Evolutionary conservation across 2,888 invertebrate species (phyloP), one percentile per base, ranked within the genome.

Genomic region (Hydroisotoma schaefferi): DNA sequence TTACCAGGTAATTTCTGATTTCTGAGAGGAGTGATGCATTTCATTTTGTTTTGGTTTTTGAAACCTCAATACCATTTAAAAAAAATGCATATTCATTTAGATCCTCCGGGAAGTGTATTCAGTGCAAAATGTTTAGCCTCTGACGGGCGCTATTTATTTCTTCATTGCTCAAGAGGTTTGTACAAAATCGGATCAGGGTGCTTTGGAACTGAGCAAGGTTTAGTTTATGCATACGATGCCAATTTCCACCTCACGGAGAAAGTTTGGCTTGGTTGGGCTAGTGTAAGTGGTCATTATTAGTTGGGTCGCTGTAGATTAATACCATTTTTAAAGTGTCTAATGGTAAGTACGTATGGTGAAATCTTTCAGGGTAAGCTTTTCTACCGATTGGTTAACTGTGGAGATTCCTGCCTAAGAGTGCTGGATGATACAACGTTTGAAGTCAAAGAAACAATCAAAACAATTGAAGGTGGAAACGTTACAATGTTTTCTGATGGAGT

Each of bases 121-220:
- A 68, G 63, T 59, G 68, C 70, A 43, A 68, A 67, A 60, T 67
- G 68, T 22, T 57, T 95, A 74, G 88, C 91, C 6, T 90, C 90
- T 69, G 94, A 97, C 77, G 97, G 97, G 10, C 86, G 87, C 68
- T 94, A 84, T 78, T 81, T 98, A 55, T 98, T 93, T 77, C 80
- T 98, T 27, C 87, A 90, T 73, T 86, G 90, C 28, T 86, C 87
- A 10, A 86, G 86, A 73, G 91, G 93, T 1, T 80, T 98, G 47
- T 82, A 91, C 66, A 98, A 98, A 80, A 85, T 98, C 65, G 98
- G 98, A 20, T 90, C 94, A 53, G 98, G 98, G 6, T 93, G 92
- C 76, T 90, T 90, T 52, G 92, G 91, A 67, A 94, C 97, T 6
- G 84, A 92, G 69, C 88, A 88, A 77, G 95, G 94, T n/a, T 88